Conservation (phyloP, 2,113 vertebrate species). For the Vireo altiloquus region DNA sequence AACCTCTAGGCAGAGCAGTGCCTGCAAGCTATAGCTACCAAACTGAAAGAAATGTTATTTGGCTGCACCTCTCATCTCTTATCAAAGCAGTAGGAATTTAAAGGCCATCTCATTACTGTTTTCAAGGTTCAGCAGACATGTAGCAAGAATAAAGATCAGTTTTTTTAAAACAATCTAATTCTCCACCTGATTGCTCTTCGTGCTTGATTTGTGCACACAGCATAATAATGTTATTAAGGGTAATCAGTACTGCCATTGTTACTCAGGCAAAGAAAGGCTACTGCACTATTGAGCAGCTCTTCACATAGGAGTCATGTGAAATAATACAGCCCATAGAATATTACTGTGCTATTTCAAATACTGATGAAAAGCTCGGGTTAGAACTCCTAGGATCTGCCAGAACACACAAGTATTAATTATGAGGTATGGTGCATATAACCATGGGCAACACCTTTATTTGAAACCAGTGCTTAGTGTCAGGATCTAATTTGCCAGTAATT, state of each 20-base stretch:
- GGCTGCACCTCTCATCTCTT: background rate
- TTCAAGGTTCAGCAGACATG: slow-evolving; percentile 35
- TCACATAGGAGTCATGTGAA: background rate
- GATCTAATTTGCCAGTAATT: background rate
- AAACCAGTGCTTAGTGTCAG: background rate
- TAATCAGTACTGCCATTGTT: slow-evolving; percentile 25
- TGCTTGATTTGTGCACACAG: slow-evolving; percentile 30
- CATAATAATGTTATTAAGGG: slow-evolving; percentile 32
- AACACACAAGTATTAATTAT: background rate
- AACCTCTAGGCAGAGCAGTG: background rate
- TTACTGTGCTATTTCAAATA: background rate
- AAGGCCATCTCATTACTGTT: slow-evolving; percentile 40
- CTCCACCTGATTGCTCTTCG: slow-evolving; percentile 37
- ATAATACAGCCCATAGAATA: background rate
- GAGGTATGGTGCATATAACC: background rate
- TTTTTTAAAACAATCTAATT: slow-evolving; percentile 38
- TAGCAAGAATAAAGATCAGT: background rate
- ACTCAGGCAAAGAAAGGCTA: background rate
- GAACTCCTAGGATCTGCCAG: background rate
- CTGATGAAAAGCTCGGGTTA: background rate
- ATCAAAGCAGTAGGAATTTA: slow-evolving; percentile 10
- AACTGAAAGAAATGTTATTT: background rate
- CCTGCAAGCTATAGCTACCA: background rate
- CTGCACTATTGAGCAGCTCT: background rate
- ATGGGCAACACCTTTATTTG: background rate